Conservation (phyloP, 2,888 invertebrate species). For the Melitaea athalia region DNA sequence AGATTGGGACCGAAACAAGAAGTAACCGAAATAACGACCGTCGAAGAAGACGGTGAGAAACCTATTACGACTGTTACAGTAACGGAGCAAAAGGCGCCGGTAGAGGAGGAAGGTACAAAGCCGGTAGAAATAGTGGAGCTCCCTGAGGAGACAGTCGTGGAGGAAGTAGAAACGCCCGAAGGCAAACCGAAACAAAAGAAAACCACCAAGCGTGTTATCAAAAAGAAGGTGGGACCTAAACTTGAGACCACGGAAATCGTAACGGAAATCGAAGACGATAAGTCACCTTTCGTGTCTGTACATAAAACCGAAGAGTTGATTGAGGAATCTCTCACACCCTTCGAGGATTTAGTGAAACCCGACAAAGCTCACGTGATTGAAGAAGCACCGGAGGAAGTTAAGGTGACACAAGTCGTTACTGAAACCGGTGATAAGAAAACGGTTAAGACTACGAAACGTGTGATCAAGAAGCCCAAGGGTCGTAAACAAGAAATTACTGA, state of each 20-base stretch:
- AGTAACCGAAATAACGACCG: conserved; percentile 45
- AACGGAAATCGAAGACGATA: conserved; percentile 6
- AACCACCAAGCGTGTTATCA: conserved; percentile 37
- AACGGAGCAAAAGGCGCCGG: conserved; percentile 48
- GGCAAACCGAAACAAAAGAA: conserved; percentile 37
- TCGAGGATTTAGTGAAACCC: neutral
- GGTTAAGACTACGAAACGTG: conserved; percentile 45
- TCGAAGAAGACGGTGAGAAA: conserved; percentile 44
- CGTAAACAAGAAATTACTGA: conserved; percentile 19
- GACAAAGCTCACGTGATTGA: neutral
- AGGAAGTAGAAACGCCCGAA: conserved; percentile 35
- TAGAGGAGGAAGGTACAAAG: conserved; percentile 41
- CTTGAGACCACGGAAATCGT: conserved; percentile 6
- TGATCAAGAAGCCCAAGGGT: conserved; percentile 47
- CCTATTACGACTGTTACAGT: conserved; percentile 43
- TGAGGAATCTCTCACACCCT: conserved; percentile 9
- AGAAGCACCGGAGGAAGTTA: neutral
- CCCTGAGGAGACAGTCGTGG: conserved; percentile 43
- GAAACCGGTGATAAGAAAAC: conserved; percentile 45
- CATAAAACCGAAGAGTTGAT: conserved; percentile 11
- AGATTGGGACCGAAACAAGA: conserved; percentile 40
- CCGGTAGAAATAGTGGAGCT: conserved; percentile 47
- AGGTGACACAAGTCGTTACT: conserved; percentile 22
- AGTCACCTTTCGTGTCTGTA: conserved; percentile 11
- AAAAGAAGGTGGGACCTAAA: conserved; percentile 8